Evolutionary conservation across 2,113 vertebrate species (phyloP).

Genomic region (Elachura formosa): DNA sequence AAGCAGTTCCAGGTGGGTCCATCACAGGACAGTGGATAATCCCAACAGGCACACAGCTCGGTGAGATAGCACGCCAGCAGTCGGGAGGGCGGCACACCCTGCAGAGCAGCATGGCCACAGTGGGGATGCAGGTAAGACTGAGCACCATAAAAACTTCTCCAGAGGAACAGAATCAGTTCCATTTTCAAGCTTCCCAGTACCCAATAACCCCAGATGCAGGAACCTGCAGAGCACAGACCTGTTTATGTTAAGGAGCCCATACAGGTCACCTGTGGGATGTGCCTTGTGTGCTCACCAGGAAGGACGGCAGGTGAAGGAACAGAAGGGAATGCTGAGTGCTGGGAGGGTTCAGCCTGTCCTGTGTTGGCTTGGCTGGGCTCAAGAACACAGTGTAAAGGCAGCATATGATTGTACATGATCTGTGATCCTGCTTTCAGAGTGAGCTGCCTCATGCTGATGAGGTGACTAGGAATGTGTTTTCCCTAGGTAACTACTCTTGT

Average conservation of each 20-base stretch:
- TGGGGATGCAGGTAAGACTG: background rate
- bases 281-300: fast-evolving
- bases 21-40: fast-evolving
- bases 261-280: fast-evolving
- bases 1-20: background rate
- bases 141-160: background rate
- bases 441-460: background rate
- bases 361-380: background rate
- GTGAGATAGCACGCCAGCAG: fast-evolving
- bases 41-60: fast-evolving
- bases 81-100: background rate
- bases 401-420: background rate
- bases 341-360: background rate
- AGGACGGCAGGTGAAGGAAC: background rate
- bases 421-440: background rate
- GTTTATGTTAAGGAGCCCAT: fast-evolving
- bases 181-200: background rate
- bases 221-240: background rate
- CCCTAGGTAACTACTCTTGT: background rate
- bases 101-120: background rate
- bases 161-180: background rate
- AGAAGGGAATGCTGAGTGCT: background rate
- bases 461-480: background rate
- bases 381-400: background rate
- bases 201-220: background rate